phyloP scores from a whole-genome alignment of 1,140 invertebrate species.

The Microplitis mediator region DNA sequence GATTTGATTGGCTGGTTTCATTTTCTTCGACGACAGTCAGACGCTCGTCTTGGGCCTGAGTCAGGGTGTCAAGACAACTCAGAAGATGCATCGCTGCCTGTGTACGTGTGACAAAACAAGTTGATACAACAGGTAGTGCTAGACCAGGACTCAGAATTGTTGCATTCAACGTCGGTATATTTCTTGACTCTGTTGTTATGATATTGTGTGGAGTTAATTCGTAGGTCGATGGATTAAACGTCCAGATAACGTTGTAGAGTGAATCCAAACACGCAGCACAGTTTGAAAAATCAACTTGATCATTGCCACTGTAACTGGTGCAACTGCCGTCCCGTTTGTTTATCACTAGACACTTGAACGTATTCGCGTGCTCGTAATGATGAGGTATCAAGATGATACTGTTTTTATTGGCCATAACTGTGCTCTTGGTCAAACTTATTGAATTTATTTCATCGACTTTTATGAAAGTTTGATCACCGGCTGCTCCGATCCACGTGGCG shows the following conservation, averaged over 20 bases:
- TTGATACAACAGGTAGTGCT: slow-evolving; percentile 75
- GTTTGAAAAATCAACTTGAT: slow-evolving; percentile 80
- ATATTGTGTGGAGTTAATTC: slow-evolving; percentile 84
- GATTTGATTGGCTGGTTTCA: slow-evolving; percentile 60
- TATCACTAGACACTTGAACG: slow-evolving; percentile 84
- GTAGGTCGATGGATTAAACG: slow-evolving; percentile 74
- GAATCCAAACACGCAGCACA: slow-evolving; percentile 85
- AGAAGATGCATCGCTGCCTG: slow-evolving; percentile 88
- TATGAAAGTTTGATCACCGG: slow-evolving; percentile 93
- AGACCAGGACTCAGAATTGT: slow-evolving; percentile 79
- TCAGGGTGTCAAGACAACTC: slow-evolving; percentile 88
- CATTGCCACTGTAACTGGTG: slow-evolving; percentile 75
- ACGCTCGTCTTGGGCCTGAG: slow-evolving; percentile 78
- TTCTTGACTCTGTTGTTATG: slow-evolving; percentile 70
- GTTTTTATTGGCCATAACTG: slow-evolving; percentile 85
- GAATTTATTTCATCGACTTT: slow-evolving; percentile 95
- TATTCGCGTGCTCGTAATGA: slow-evolving; percentile 68
- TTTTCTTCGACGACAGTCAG: slow-evolving; percentile 62
- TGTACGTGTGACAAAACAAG: slow-evolving; percentile 76
- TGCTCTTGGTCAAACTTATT: slow-evolving; percentile 81
- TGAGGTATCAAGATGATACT: slow-evolving; percentile 79
- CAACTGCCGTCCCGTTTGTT: slow-evolving; percentile 84
- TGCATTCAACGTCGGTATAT: slow-evolving; percentile 52
- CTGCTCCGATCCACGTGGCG: slow-evolving; percentile 92
- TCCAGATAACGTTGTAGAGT: slow-evolving; percentile 84